Conservation (phyloP, 2,113 vertebrate genomes). For the Callopanchax toddi region DNA sequence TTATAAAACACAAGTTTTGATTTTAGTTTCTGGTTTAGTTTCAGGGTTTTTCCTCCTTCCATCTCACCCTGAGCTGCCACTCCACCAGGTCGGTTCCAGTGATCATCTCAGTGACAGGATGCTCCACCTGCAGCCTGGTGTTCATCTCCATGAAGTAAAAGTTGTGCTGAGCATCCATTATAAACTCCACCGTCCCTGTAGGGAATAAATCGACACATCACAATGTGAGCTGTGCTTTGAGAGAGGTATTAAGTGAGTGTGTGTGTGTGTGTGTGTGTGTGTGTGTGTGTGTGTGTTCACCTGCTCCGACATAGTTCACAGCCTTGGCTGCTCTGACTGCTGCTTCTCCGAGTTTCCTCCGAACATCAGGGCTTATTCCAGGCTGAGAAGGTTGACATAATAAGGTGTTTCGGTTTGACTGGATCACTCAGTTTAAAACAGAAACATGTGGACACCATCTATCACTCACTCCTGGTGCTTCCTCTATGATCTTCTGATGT, state of each 20-base stretch:
- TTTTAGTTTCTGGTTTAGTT: neutral
- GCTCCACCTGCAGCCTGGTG: conserved; percentile 96
- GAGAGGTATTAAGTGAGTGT: neutral
- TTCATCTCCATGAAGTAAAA: conserved; percentile 99
- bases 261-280: neutral
- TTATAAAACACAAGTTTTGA: neutral
- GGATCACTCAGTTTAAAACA: too few species aligned
- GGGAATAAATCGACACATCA: neutral
- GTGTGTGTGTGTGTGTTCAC: conserved; percentile 64
- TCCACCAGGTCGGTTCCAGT: conserved; percentile 97
- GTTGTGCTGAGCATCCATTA: conserved; percentile 95
- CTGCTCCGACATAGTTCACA: conserved; percentile 95
- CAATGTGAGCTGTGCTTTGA: neutral
- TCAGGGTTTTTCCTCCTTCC: neutral
- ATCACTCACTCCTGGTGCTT: conserved; percentile 90
- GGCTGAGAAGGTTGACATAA: conserved; percentile 78
- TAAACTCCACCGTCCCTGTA: conserved; percentile 96
- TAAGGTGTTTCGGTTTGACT: too few species aligned
- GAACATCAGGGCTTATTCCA: conserved; percentile 89
- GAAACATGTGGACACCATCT: neutral
- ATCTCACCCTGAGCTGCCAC: conserved; percentile 93
- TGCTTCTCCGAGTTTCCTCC: conserved; percentile 91
- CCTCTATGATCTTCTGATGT: conserved; percentile 98
- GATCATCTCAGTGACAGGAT: conserved; percentile 97
- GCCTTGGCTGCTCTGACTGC: conserved; percentile 95